phyloP scores from a whole-genome alignment of 2,888 invertebrate genomes.

The Parascotia fuliginaria region DNA sequence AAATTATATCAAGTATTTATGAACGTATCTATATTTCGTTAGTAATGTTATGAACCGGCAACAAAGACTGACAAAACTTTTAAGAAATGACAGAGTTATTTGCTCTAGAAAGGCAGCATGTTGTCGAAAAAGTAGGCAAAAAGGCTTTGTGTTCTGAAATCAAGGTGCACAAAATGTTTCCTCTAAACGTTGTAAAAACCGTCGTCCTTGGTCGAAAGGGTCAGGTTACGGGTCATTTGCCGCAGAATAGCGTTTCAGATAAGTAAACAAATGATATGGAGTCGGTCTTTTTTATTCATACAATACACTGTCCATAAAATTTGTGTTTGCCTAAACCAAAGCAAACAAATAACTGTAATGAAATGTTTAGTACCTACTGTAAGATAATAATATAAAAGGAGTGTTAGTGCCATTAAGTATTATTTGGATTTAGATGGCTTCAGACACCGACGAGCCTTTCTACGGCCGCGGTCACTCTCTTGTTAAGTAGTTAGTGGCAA shows the following conservation, averaged over 20 bases:
- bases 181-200: slow-evolving; percentile 4
- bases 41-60: too few species aligned
- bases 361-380: background rate
- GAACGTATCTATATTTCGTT: too few species aligned
- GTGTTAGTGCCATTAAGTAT: too few species aligned
- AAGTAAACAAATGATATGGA: slow-evolving; percentile 21
- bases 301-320: slow-evolving; percentile 2
- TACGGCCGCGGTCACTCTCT: too few species aligned
- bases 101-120: slow-evolving; percentile 4
- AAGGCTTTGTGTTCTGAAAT: slow-evolving; percentile 5
- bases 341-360: slow-evolving; percentile 3
- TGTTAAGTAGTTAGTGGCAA: too few species aligned
- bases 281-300: slow-evolving; percentile 12
- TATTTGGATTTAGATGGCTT: too few species aligned
- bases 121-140: slow-evolving; percentile 19
- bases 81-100: too few species aligned
- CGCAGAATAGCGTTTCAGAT: slow-evolving; percentile 13
- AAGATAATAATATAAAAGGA: too few species aligned
- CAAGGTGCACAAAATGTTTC: slow-evolving; percentile 6
- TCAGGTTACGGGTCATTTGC: slow-evolving; percentile 22
- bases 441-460: too few species aligned
- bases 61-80: too few species aligned
- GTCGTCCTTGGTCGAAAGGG: slow-evolving; percentile 11
- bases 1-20: too few species aligned
- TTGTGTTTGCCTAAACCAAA: background rate